A percentile compares a stretch with the other conserved stretches of the same genome.
phyloP scores from a whole-genome alignment of 1,140 invertebrate species.

The Diorhabda sublineata region DNA sequence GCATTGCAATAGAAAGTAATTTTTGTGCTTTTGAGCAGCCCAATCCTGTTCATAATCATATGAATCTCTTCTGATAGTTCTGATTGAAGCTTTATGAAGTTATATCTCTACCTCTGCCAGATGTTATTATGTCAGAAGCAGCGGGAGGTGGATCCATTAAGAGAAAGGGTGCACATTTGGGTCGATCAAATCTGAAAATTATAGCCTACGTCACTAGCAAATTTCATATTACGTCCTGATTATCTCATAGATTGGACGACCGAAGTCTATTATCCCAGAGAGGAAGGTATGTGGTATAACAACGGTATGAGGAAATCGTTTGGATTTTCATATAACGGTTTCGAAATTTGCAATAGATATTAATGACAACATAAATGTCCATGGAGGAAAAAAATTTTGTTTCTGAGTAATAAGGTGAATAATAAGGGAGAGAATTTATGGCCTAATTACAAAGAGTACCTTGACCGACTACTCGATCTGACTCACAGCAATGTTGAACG shows the following conservation, averaged over 20 bases:
- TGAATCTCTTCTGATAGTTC: too few species aligned
- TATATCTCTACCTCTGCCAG: neutral
- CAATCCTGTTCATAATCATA: too few species aligned
- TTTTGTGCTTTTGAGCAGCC: too few species aligned
- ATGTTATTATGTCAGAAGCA: constrained; percentile 1
- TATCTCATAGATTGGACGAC: neutral
- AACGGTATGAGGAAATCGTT: neutral
- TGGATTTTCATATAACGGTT: neutral
- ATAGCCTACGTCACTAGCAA: neutral
- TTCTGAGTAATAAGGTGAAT: too few species aligned
- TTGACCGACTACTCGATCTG: too few species aligned
- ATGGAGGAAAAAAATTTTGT: too few species aligned
- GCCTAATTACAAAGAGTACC: too few species aligned
- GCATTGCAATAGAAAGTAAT: too few species aligned
- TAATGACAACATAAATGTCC: too few species aligned
- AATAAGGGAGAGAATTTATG: too few species aligned
- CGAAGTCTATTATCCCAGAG: neutral
- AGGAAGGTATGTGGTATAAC: neutral
- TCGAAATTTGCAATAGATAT: too few species aligned
- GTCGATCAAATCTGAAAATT: constrained; percentile 2
- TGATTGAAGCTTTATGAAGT: neutral
- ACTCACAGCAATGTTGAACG: too few species aligned
- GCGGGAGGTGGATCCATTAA: neutral
- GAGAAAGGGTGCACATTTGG: constrained; percentile 1
- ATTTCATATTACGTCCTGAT: neutral